Percentiles rank a stretch among this genome's conserved stretches.
Evolutionary conservation across 1,140 invertebrate genomes (phyloP).

Genomic region (Diploscapter pachys): DNA sequence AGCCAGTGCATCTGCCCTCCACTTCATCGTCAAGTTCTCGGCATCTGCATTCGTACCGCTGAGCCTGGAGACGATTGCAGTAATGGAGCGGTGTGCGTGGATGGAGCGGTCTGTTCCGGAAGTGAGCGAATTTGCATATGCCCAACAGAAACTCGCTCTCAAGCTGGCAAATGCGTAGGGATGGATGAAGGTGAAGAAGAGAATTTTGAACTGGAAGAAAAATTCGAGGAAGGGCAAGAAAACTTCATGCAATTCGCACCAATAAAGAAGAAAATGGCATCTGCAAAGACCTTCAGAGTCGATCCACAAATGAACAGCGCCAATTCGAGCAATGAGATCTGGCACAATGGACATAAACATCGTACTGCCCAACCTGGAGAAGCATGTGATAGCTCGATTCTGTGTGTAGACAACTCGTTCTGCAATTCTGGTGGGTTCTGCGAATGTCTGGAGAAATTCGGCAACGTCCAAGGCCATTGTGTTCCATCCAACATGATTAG

Average conservation of each 20-base stretch:
- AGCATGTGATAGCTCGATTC: constrained; percentile 7
- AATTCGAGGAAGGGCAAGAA: background rate
- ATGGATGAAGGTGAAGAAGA: background rate
- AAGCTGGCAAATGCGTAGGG: constrained; percentile 19
- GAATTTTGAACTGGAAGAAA: background rate
- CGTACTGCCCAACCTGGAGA: constrained; percentile 16
- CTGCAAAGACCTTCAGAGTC: too few species aligned
- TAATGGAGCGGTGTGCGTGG: constrained; percentile 27
- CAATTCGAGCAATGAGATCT: constrained; percentile 2
- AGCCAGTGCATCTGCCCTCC: constrained; percentile 27
- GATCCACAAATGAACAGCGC: background rate
- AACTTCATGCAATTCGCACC: background rate
- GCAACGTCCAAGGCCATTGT: constrained; percentile 31
- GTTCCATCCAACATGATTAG: constrained; percentile 16
- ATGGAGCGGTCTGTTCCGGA: constrained; percentile 30
- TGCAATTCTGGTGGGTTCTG: constrained; percentile 16
- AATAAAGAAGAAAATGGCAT: too few species aligned
- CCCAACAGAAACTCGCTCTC: background rate
- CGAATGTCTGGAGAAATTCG: constrained; percentile 8
- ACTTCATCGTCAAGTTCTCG: constrained; percentile 23
- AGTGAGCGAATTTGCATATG: constrained; percentile 30
- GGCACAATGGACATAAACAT: constrained; percentile 3
- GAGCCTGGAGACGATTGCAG: constrained; percentile 35
- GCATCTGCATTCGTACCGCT: constrained; percentile 27
- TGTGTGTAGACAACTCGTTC: constrained; percentile 24